Evolutionary conservation across 2,888 invertebrate genomes (phyloP).

Genomic region (Malthinus flaveolus): DNA sequence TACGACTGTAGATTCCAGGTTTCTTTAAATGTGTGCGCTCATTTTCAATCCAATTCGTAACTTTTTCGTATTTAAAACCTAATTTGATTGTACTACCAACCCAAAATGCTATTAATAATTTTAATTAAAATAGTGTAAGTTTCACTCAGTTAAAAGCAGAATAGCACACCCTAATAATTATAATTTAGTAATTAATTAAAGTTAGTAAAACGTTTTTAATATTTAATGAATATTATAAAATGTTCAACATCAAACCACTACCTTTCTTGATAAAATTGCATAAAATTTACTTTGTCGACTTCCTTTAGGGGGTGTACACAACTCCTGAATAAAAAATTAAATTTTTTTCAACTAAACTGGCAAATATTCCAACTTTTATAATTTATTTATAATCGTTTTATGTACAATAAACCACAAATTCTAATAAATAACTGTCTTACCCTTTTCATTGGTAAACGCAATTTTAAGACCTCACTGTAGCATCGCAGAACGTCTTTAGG

Average conservation of each 20-base stretch:
- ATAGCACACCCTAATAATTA: background rate
- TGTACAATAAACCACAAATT: conserved; percentile 6
- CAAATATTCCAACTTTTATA: background rate
- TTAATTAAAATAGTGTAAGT: no score
- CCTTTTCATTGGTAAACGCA: conserved; percentile 93
- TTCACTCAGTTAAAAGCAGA: no score
- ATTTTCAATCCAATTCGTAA: no score
- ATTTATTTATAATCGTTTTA: conserved; percentile 14
- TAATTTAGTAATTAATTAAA: background rate
- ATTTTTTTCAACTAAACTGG: background rate
- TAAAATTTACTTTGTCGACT: conserved; percentile 64
- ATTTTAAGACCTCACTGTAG: conserved; percentile 89
- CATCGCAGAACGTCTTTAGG: conserved; percentile 79
- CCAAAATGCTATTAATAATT: no score
- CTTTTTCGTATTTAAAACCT: no score
- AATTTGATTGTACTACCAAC: background rate
- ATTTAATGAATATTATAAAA: background rate
- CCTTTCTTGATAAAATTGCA: conserved; percentile 69
- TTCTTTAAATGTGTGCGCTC: no score
- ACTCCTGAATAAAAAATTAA: conserved; percentile 58
- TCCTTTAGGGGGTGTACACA: conserved; percentile 64
- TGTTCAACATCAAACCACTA: conserved; percentile 40
- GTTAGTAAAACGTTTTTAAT: no score
- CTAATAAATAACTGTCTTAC: conserved; percentile 50
- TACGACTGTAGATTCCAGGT: no score